Evolutionary conservation across 37 sponge, comb jelly and placozoan genomes (phyloP).

Genomic region (Agelas oroides): DNA sequence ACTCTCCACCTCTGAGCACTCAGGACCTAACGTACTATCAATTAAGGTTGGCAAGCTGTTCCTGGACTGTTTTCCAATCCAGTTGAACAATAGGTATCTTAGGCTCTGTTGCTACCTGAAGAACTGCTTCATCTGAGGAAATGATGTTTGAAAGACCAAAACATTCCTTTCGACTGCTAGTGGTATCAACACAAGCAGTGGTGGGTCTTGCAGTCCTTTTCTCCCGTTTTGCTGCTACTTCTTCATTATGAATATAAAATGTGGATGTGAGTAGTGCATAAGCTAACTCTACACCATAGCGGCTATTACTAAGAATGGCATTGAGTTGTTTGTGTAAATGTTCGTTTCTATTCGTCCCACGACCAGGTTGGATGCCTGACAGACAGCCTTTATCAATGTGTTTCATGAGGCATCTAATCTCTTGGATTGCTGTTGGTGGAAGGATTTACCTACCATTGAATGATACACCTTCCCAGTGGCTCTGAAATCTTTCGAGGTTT

Average conservation of each 20-base stretch:
- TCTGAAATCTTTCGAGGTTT: constrained; percentile 11
- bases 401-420: constrained; percentile 6
- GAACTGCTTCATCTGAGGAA: too few relatives aligned
- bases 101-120: neutral
- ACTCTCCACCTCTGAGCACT: neutral
- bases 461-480: constrained; percentile 10
- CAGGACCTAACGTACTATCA: neutral
- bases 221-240: neutral
- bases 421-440: constrained; percentile 13
- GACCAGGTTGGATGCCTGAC: constrained; percentile 33
- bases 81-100: neutral
- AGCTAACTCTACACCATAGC: constrained; percentile 48
- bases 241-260: constrained; percentile 47
- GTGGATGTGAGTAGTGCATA: constrained; percentile 35
- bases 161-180: neutral
- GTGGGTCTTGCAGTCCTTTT: constrained; percentile 1
- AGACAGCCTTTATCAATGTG: constrained; percentile 50
- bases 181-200: neutral
- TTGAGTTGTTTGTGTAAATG: constrained; percentile 38
- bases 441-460: constrained; percentile 1
- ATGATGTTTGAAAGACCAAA: constrained; percentile 10
- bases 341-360: constrained; percentile 58
- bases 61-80: neutral
- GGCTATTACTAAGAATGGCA: neutral
- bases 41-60: neutral